These are phyloP conservation scores for Butastur rufipennis DNA, from an alignment of 2,113 vertebrate species.

Conservation along the genomic window DNA sequence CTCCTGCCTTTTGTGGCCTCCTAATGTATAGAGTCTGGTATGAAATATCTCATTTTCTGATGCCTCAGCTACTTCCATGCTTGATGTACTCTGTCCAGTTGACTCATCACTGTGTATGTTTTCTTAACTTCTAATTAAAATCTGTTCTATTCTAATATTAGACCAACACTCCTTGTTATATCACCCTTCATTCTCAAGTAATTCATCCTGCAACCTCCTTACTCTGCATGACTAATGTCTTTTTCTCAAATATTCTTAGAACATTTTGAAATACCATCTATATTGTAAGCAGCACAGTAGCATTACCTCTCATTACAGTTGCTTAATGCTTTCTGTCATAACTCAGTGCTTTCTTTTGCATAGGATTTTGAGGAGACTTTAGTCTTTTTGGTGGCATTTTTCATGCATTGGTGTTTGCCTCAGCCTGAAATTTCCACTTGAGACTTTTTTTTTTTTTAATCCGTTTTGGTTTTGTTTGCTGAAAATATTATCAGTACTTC, in stretches of 20 bases:
- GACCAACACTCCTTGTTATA: conserved; percentile 27
- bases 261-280: conserved; percentile 53
- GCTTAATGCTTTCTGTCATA: conserved; percentile 15
- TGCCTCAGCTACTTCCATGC: conserved; percentile 30
- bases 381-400: conserved; percentile 27
- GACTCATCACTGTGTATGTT: conserved; percentile 54
- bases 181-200: conserved; percentile 56
- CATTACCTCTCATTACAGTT: conserved; percentile 8
- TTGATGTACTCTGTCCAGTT: conserved; percentile 36
- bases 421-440: neutral
- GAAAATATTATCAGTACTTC: neutral
- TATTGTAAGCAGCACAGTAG: conserved; percentile 42
- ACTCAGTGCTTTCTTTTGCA: conserved; percentile 20
- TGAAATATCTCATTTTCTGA: neutral
- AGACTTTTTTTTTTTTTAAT: neutral
- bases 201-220: conserved; percentile 41
- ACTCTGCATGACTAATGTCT: conserved; percentile 54
- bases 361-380: neutral
- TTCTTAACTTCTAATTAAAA: conserved; percentile 56
- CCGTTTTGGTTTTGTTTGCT: neutral
- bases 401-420: neutral
- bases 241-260: conserved; percentile 61
- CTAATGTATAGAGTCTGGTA: neutral
- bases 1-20: neutral
- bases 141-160: conserved; percentile 53